These are phyloP conservation scores for Gasteruption jaculator DNA, from an alignment of 2,888 invertebrate species.

Conservation along the genomic window DNA sequence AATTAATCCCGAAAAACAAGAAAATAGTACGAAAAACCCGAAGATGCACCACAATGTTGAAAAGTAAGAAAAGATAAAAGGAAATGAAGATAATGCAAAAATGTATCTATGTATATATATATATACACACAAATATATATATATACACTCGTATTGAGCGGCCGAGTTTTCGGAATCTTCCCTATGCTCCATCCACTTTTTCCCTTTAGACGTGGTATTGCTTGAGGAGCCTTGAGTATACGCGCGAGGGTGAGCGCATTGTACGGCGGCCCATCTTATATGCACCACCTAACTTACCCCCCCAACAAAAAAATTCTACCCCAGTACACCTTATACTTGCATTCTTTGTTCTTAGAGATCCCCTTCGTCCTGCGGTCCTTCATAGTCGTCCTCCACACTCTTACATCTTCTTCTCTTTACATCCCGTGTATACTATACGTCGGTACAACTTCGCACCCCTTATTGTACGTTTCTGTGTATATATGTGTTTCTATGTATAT, in stretches of 20 bases:
- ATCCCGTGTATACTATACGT: slow-evolving; percentile 34
- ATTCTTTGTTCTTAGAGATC: slow-evolving; percentile 46
- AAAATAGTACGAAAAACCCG: too few species aligned
- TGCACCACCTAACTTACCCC: slow-evolving; percentile 43
- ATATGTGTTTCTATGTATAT: too few species aligned
- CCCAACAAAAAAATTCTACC: too few species aligned
- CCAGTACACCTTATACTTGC: slow-evolving; percentile 49
- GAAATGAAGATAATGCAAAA: too few species aligned
- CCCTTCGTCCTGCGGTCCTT: slow-evolving; percentile 27
- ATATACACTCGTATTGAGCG: slow-evolving; percentile 50
- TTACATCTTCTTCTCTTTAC: slow-evolving; percentile 30
- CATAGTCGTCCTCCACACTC: slow-evolving; percentile 31
- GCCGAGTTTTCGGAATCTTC: slow-evolving; percentile 47
- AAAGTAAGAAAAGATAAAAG: too few species aligned
- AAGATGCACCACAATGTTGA: too few species aligned
- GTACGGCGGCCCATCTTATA: slow-evolving; percentile 50
- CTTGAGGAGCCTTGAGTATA: slow-evolving; percentile 49
- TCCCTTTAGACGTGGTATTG: slow-evolving; percentile 37
- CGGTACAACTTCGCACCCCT: slow-evolving; percentile 48
- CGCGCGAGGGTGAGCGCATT: slow-evolving; percentile 49
- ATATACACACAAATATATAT: too few species aligned
- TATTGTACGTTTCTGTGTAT: slow-evolving; percentile 25
- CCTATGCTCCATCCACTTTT: slow-evolving; percentile 31
- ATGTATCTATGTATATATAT: too few species aligned
- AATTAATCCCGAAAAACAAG: too few species aligned